Evolutionary conservation across 2,888 invertebrate species (phyloP).

Genomic region (Xestia xanthographa): DNA sequence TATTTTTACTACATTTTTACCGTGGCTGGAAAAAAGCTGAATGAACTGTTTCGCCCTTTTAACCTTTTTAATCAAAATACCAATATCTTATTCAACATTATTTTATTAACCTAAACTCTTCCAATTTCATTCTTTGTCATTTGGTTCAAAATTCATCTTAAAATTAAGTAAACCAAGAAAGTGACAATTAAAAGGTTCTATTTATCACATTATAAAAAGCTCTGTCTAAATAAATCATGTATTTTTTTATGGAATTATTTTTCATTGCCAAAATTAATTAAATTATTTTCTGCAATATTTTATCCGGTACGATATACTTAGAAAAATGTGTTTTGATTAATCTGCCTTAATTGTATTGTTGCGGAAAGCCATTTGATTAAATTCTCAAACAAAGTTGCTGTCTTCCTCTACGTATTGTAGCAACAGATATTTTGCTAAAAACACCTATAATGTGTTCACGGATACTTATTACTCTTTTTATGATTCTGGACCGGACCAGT

Average conservation of each 20-base stretch:
- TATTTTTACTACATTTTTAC: too few relatives aligned
- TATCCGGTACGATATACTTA: neutral
- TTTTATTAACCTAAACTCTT: neutral
- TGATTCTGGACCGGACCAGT: slow-evolving; percentile 39
- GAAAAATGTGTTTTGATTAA: neutral
- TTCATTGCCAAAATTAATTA: too few relatives aligned
- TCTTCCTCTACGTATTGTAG: neutral
- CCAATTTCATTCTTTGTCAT: neutral
- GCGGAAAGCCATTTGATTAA: neutral
- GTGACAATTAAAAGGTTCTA: neutral
- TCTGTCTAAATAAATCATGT: neutral
- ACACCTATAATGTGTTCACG: neutral
- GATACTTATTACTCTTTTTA: slow-evolving; percentile 8
- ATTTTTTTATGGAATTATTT: neutral
- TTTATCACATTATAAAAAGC: neutral
- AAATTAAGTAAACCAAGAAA: neutral
- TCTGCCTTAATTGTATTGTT: too few relatives aligned
- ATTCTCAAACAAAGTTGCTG: neutral
- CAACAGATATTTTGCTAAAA: neutral
- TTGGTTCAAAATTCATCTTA: too few relatives aligned
- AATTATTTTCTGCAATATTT: neutral
- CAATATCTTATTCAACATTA: neutral
- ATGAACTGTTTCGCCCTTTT: neutral
- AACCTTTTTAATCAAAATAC: too few relatives aligned
- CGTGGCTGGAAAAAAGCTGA: neutral